These are phyloP conservation scores for human (Homo sapiens) DNA, from an alignment of 2,113 vertebrate genomes.

Conservation along the genomic window GRCh38 chr21:40579501-40580000, in stretches of 20 bases:
- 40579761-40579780: not conserved
- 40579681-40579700: not conserved
- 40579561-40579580: not conserved
- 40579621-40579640: not conserved
- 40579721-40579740: not conserved
- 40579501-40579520: not conserved
- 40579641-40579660: not conserved
- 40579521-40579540: not conserved
- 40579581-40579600: not conserved
- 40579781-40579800: not conserved
- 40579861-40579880: not conserved
- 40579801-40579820: not conserved
- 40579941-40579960: accelerated
- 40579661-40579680: not conserved
- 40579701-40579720: not conserved
- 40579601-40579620: not conserved
- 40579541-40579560: not conserved
- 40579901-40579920: accelerated
- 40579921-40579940: too few species aligned
- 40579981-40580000: not conserved
- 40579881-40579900: not conserved
- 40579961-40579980: accelerated
- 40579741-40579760: not conserved
- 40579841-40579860: not conserved
- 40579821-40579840: not conserved